Evolutionary conservation across 2,888 invertebrate genomes (phyloP).

Genomic region (Crematogaster levior): DNA sequence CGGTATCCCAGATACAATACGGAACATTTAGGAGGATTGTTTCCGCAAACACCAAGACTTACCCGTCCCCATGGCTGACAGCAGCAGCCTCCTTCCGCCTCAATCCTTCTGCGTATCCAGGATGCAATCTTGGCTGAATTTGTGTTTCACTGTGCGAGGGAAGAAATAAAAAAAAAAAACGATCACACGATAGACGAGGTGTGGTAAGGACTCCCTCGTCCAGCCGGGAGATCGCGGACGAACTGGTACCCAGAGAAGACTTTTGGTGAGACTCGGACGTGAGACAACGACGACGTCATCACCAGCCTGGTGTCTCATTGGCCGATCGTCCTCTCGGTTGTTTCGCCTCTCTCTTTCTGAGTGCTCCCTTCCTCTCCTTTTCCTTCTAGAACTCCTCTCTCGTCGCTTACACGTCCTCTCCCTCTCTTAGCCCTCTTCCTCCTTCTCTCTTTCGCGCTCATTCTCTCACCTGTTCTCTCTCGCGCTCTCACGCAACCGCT

Average conservation of each 20-base stretch:
- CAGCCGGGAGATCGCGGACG: slow-evolving; percentile 84
- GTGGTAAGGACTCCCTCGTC: slow-evolving; percentile 75
- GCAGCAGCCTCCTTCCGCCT: slow-evolving; percentile 80
- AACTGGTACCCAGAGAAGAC: slow-evolving; percentile 81
- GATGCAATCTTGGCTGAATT: slow-evolving; percentile 73
- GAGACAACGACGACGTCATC: slow-evolving; percentile 82
- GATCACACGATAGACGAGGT: slow-evolving; percentile 48
- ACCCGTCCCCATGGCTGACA: slow-evolving; percentile 84
- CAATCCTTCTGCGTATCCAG: slow-evolving; percentile 76
- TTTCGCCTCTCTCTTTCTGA: slow-evolving; percentile 70
- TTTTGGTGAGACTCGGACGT: slow-evolving; percentile 81
- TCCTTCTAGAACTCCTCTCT: slow-evolving; percentile 68
- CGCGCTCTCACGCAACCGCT: not conserved
- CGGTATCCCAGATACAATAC: slow-evolving; percentile 7
- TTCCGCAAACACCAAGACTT: slow-evolving; percentile 71
- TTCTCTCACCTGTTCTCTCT: slow-evolving; percentile 51
- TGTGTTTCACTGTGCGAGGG: slow-evolving; percentile 69
- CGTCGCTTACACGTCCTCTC: slow-evolving; percentile 55
- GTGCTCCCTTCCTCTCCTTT: slow-evolving; percentile 67
- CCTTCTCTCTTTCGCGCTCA: slow-evolving; percentile 56
- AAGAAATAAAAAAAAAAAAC: slow-evolving; percentile 59
- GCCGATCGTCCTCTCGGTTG: slow-evolving; percentile 73
- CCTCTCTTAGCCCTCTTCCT: slow-evolving; percentile 33
- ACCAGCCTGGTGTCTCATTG: slow-evolving; percentile 79
- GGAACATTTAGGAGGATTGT: not conserved